A percentile compares a stretch with the other conserved stretches of the same genome.
Conservation (phyloP, 2,113 vertebrate genomes). For the Scalopus aquaticus region DNA sequence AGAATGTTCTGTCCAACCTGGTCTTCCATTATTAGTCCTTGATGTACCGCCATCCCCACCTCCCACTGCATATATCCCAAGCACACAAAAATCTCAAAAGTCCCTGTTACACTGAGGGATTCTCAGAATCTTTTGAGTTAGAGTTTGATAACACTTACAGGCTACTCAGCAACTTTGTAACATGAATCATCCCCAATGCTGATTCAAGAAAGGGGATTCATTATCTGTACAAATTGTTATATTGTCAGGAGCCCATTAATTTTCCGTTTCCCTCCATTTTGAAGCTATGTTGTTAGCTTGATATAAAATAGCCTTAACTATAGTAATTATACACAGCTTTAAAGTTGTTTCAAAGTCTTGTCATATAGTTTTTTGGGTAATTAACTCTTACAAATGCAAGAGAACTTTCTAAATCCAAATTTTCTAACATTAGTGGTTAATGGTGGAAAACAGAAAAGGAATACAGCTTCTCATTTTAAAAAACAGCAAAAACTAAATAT, state of each 20-base stretch:
- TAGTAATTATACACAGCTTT: background rate
- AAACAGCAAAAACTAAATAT: background rate
- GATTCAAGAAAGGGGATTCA: background rate
- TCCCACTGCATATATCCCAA: background rate
- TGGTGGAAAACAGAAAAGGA: background rate
- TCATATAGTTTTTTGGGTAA: background rate
- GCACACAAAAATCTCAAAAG: background rate
- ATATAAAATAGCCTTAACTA: background rate
- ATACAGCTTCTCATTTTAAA: background rate
- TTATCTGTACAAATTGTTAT: background rate
- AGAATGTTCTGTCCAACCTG: background rate
- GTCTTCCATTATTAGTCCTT: background rate
- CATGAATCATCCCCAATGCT: background rate
- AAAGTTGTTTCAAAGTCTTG: background rate
- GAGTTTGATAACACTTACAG: background rate
- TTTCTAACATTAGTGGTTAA: background rate
- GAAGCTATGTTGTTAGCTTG: background rate
- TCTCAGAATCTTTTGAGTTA: background rate
- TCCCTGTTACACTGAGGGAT: background rate
- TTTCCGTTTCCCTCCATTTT: background rate
- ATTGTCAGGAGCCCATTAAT: background rate
- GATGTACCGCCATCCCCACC: too few species aligned
- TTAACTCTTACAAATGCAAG: background rate
- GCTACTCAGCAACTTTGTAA: background rate
- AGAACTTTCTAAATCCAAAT: background rate